Evolutionary conservation across 2,113 vertebrate genomes (phyloP).

Genomic region (Petrocephalus zakoni): DNA sequence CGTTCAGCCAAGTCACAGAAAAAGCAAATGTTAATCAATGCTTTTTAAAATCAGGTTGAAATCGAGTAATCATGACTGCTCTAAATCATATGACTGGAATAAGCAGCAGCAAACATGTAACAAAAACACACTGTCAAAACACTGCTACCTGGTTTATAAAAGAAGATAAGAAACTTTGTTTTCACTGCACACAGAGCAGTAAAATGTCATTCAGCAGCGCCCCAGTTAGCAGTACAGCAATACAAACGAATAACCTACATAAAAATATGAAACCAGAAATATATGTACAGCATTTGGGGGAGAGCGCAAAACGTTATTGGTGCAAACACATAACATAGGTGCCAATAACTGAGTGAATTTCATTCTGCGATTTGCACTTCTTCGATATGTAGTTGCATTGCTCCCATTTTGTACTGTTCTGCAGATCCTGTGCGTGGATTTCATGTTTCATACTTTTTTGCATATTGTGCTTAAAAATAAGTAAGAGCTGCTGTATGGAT

Average conservation of each 20-base stretch:
- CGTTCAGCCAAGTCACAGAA: too few relatives aligned
- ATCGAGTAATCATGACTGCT: too few relatives aligned
- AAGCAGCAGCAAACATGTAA: too few relatives aligned
- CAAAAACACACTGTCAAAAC: not conserved
- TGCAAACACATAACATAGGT: not conserved
- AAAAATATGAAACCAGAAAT: not conserved
- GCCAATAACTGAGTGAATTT: not conserved
- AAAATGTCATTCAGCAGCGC: not conserved
- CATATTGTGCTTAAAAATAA: not conserved
- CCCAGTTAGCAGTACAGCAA: not conserved
- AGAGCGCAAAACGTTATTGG: not conserved
- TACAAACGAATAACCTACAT: not conserved
- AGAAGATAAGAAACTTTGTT: too few relatives aligned
- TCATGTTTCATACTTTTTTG: not conserved
- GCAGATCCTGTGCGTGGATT: not conserved
- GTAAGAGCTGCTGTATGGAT: not conserved
- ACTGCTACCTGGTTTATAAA: not conserved
- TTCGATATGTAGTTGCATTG: not conserved
- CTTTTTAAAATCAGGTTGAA: too few relatives aligned
- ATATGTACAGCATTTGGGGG: not conserved
- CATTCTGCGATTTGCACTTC: not conserved
- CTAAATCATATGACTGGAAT: too few relatives aligned
- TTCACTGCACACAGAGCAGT: too few relatives aligned
- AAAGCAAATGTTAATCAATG: too few relatives aligned
- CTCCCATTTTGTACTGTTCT: not conserved